phyloP scores from a whole-genome alignment of 2,888 invertebrate genomes.

The Protonemura montana region DNA sequence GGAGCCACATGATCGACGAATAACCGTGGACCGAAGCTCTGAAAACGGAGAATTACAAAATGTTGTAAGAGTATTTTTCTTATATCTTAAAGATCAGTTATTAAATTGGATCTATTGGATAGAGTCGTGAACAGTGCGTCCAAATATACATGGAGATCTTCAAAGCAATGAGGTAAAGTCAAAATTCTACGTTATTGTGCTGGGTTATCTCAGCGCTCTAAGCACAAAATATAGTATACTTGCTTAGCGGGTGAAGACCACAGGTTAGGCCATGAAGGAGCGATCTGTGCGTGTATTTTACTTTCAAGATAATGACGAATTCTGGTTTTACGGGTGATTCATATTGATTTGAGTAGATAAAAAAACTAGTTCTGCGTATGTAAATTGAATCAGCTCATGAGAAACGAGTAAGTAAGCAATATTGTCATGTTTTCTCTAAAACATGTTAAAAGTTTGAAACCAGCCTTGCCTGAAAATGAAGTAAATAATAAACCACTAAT shows the following conservation, averaged over 20 bases:
- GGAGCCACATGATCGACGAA: constrained; percentile 12
- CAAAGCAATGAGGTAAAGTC: background rate
- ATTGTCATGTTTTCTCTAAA: background rate
- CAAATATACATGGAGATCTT: background rate
- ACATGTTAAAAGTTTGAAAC: background rate
- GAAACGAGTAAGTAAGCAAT: background rate
- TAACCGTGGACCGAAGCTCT: constrained; percentile 12
- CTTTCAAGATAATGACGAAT: background rate
- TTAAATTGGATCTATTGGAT: background rate
- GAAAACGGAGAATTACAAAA: background rate
- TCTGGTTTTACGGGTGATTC: background rate
- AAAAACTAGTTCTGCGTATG: background rate
- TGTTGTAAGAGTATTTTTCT: background rate
- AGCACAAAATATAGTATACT: background rate
- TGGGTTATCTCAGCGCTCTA: background rate
- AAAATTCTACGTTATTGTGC: background rate
- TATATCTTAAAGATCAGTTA: background rate
- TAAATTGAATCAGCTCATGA: background rate
- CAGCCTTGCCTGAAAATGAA: background rate
- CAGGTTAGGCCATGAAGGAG: background rate
- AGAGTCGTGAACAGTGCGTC: background rate
- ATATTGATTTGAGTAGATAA: background rate
- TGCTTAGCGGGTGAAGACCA: background rate
- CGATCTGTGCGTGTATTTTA: background rate
- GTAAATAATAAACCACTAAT: background rate